Conservation (phyloP, 2,888 invertebrate species). For the Chymomyza amoena region DNA sequence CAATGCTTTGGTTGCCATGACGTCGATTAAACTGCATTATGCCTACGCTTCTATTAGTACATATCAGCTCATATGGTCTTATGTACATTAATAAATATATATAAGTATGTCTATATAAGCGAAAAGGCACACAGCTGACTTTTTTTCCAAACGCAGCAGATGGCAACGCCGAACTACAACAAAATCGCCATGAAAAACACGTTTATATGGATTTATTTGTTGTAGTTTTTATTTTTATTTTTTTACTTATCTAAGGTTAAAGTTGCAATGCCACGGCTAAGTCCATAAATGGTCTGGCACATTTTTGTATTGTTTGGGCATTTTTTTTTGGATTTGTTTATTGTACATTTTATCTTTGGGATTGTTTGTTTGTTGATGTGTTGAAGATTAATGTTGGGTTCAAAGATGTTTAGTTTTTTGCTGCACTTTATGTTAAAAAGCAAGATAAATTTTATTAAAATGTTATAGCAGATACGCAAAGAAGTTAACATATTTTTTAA, state of each 20-base stretch:
- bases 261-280: slow-evolving; percentile 23
- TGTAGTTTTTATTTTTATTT: not conserved
- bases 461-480: too few species aligned
- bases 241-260: slow-evolving; percentile 37
- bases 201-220: not conserved
- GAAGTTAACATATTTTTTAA: not conserved
- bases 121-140: not conserved
- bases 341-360: not conserved
- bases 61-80: not conserved
- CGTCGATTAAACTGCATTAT: slow-evolving; percentile 27
- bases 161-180: not conserved
- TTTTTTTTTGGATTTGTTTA: not conserved
- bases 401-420: not conserved
- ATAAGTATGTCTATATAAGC: not conserved
- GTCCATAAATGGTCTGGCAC: not conserved
- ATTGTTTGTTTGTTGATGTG: not conserved
- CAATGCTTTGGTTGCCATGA: slow-evolving; percentile 45
- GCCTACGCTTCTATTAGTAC: not conserved
- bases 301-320: not conserved
- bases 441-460: too few species aligned
- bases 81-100: too few species aligned
- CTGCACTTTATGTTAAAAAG: not conserved
- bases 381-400: not conserved
- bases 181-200: not conserved
- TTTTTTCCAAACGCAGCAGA: not conserved